A percentile compares a stretch with the other conserved stretches of the same genome.
Conservation (phyloP, 2,888 invertebrate species). For the Acleris holmiana region DNA sequence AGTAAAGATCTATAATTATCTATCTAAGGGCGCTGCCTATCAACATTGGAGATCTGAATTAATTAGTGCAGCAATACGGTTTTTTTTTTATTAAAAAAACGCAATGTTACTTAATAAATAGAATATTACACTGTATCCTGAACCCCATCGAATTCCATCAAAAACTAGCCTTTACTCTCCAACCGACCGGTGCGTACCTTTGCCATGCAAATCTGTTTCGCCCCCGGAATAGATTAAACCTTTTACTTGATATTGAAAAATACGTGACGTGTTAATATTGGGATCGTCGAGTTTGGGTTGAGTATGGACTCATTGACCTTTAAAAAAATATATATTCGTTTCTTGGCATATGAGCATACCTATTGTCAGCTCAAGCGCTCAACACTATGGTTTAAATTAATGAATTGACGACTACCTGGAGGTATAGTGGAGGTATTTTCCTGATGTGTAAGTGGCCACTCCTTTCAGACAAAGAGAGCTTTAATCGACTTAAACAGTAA, state of each 20-base stretch:
- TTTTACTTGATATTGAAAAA: constrained; percentile 39
- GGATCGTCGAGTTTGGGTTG: background rate
- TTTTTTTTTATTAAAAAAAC: background rate
- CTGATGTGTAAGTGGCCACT: background rate
- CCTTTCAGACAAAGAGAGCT: background rate
- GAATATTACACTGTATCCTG: background rate
- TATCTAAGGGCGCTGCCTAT: too few relatives aligned
- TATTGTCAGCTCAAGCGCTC: background rate
- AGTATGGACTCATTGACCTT: constrained; percentile 10
- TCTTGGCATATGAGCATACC: background rate
- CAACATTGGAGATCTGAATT: too few relatives aligned
- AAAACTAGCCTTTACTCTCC: constrained; percentile 27
- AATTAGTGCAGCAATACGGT: too few relatives aligned
- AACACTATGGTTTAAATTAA: constrained; percentile 31
- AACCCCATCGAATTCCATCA: constrained; percentile 11
- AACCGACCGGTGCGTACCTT: constrained; percentile 39
- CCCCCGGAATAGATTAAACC: constrained; percentile 33
- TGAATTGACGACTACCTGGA: constrained; percentile 62
- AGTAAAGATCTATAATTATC: too few relatives aligned
- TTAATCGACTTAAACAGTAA: background rate
- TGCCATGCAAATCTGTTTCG: constrained; percentile 44
- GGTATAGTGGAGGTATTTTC: constrained; percentile 35
- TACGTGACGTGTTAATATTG: constrained; percentile 37
- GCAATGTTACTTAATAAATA: background rate
- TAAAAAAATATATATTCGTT: background rate